These are phyloP conservation scores for Diorhabda carinulata DNA, from an alignment of 1,140 invertebrate genomes.

Conservation along the genomic window DNA sequence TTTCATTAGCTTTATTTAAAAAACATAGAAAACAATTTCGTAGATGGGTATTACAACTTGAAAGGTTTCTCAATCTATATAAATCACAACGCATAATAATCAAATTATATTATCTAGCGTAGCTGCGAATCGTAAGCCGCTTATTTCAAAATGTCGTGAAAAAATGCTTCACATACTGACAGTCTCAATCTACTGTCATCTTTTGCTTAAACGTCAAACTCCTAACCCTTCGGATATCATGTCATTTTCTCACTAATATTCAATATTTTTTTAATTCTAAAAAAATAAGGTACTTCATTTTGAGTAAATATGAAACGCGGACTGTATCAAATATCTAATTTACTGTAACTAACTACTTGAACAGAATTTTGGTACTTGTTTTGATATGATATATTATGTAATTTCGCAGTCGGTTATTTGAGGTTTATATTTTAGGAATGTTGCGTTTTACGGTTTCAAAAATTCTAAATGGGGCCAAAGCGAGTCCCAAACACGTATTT, in stretches of 20 bases:
- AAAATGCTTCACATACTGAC: too few relatives aligned
- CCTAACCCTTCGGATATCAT: conserved; percentile 2
- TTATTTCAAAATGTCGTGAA: too few relatives aligned
- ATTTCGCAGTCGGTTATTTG: not conserved
- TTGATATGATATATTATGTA: conserved; percentile 7
- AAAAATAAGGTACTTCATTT: not conserved
- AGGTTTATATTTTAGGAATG: conserved; percentile 29
- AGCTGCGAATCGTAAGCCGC: too few relatives aligned
- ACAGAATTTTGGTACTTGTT: not conserved
- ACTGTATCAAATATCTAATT: not conserved
- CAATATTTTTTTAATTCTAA: not conserved
- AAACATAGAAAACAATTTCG: too few relatives aligned
- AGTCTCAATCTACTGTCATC: not conserved
- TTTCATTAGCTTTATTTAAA: too few relatives aligned
- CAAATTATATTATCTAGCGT: too few relatives aligned
- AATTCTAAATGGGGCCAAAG: conserved; percentile 38
- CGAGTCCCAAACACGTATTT: conserved; percentile 36
- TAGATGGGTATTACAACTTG: too few relatives aligned
- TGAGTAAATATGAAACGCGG: not conserved
- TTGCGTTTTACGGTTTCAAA: conserved; percentile 39
- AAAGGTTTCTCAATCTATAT: too few relatives aligned
- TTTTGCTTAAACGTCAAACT: not conserved
- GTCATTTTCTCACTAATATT: conserved; percentile 1
- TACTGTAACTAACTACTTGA: not conserved
- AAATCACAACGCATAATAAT: too few relatives aligned